Evolutionary conservation across 2,113 vertebrate species (phyloP).

Genomic region (Callaeas wilsoni): DNA sequence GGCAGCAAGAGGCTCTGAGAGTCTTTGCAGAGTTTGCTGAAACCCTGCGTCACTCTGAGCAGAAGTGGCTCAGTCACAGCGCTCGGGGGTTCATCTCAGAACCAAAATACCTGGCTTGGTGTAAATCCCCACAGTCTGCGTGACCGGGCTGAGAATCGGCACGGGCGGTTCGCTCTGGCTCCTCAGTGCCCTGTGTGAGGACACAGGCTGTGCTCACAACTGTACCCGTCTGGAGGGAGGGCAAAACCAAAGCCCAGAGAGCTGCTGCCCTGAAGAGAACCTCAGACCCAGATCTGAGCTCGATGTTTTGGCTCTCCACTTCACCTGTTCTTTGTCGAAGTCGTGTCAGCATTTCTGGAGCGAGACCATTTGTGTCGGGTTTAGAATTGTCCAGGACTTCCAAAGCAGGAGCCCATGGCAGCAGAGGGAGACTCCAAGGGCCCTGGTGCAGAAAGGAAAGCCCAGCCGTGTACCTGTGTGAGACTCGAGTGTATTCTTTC

Average conservation of each 20-base stretch:
- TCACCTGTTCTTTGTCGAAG: neutral
- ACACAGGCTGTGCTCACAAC: neutral
- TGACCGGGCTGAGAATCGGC: neutral
- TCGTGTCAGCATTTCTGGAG: neutral
- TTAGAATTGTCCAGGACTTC: neutral
- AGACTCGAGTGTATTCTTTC: neutral
- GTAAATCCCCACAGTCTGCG: neutral
- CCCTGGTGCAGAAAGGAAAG: neutral
- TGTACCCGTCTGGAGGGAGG: neutral
- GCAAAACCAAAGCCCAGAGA: neutral
- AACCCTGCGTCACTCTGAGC: neutral
- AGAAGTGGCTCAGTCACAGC: neutral
- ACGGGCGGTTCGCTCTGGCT: fast-evolving
- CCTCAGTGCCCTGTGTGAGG: neutral
- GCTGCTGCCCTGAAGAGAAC: neutral
- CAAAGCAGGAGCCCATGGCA: neutral
- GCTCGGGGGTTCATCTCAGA: neutral
- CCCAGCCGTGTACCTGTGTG: neutral
- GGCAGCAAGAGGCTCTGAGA: neutral
- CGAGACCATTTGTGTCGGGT: neutral
- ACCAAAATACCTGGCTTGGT: neutral
- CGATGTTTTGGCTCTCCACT: neutral
- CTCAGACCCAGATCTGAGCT: neutral
- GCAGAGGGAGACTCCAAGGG: neutral
- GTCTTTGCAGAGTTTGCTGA: neutral